Conservation (phyloP, 1,140 invertebrate genomes). For the Adoxophyes honmai region DNA sequence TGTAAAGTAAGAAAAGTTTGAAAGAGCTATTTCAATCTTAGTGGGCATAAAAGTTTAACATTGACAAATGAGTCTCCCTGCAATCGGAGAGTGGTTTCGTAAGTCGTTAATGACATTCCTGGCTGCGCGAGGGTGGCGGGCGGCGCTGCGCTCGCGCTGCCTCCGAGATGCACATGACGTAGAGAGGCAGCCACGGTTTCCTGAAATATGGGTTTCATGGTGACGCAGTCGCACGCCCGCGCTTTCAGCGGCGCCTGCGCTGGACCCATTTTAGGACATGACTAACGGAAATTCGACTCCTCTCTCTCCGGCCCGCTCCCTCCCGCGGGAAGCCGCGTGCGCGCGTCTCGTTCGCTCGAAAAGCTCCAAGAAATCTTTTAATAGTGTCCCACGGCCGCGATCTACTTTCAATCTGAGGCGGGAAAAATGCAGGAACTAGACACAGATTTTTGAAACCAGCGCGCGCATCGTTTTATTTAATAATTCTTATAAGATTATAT, state of each 20-base stretch:
- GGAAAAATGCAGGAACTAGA: slow-evolving; percentile 56
- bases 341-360: slow-evolving; percentile 64
- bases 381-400: slow-evolving; percentile 76
- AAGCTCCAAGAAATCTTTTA: slow-evolving; percentile 76
- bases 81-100: slow-evolving; percentile 38
- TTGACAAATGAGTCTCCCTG: neutral
- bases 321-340: slow-evolving; percentile 58
- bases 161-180: slow-evolving; percentile 48
- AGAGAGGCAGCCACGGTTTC: slow-evolving; percentile 48
- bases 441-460: slow-evolving; percentile 44
- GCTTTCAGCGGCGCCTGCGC: slow-evolving; percentile 72
- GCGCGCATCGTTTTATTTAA: slow-evolving; percentile 21
- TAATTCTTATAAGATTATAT: neutral
- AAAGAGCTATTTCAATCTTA: too few relatives aligned
- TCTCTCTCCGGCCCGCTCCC: slow-evolving; percentile 69
- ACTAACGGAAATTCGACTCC: slow-evolving; percentile 81
- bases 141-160: slow-evolving; percentile 36
- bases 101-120: slow-evolving; percentile 65
- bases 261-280: slow-evolving; percentile 83
- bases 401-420: slow-evolving; percentile 73
- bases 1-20: too few relatives aligned
- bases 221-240: slow-evolving; percentile 72
- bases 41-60: neutral
- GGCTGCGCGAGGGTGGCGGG: slow-evolving; percentile 39
- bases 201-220: slow-evolving; percentile 70